Conservation (phyloP, 37 sponge, comb jelly and placozoan genomes). For the Ianthella basta region DNA sequence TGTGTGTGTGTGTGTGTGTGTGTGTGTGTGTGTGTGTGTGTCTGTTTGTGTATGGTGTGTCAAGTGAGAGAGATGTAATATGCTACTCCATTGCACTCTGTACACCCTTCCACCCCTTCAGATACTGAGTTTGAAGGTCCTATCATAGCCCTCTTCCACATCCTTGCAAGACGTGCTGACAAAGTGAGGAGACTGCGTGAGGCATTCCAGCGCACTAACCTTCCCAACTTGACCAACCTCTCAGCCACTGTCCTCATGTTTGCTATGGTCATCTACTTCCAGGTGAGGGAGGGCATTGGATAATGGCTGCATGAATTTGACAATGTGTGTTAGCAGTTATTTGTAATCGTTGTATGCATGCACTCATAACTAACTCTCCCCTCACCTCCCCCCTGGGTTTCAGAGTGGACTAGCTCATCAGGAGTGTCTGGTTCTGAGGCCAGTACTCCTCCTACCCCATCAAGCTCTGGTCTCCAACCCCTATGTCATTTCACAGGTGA, state of each 20-base stretch:
- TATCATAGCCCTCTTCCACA: conserved; percentile 95
- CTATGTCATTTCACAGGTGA: conserved; percentile 97
- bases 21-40: not conserved
- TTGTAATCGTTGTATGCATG: too few species aligned
- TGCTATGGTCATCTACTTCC: conserved; percentile 95
- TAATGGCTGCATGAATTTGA: not conserved
- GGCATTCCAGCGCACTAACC: conserved; percentile 92
- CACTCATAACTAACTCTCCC: not conserved
- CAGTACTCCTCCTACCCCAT: conserved; percentile 94
- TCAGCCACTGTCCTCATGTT: conserved; percentile 91
- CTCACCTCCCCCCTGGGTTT: conserved; percentile 69
- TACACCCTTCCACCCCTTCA: conserved; percentile 26
- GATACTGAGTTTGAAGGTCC: conserved; percentile 99
- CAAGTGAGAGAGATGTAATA: too few species aligned
- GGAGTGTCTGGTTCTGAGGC: conserved; percentile 90
- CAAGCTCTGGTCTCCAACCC: conserved; percentile 93
- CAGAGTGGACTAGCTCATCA: conserved; percentile 95
- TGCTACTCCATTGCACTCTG: too few species aligned
- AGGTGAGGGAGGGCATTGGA: conserved; percentile 49
- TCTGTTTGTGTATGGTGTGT: not conserved
- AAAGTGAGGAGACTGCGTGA: conserved; percentile 89
- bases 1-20: conserved; percentile 2
- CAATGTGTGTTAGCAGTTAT: too few species aligned
- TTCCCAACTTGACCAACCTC: conserved; percentile 94
- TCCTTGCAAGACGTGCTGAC: conserved; percentile 93